phyloP scores from a whole-genome alignment of 2,113 vertebrate genomes.

The Oryctolagus cuniculus region mOryCun1.1 NC_091442.1:64148001-64148500 shows the following conservation, averaged over 20 bases:
- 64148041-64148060: neutral
- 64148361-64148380: neutral
- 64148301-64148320: constrained; percentile 30
- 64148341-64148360: neutral
- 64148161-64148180: constrained; percentile 33
- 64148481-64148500: neutral
- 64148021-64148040: neutral
- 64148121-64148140: constrained; percentile 24
- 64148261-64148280: constrained; percentile 46
- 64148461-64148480: neutral
- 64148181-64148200: constrained; percentile 49
- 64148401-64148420: neutral
- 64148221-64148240: constrained; percentile 16
- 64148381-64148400: neutral
- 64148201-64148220: constrained; percentile 51
- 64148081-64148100: constrained; percentile 30
- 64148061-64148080: neutral
- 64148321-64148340: constrained; percentile 51
- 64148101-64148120: neutral
- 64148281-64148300: neutral
- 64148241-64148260: constrained; percentile 47
- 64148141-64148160: constrained; percentile 2
- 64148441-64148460: neutral
- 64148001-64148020: neutral
- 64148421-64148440: neutral